A percentile compares a stretch with the other conserved stretches of the same genome.
Conservation (phyloP, 2,888 invertebrate genomes). For the Synergus laeviventris region DNA sequence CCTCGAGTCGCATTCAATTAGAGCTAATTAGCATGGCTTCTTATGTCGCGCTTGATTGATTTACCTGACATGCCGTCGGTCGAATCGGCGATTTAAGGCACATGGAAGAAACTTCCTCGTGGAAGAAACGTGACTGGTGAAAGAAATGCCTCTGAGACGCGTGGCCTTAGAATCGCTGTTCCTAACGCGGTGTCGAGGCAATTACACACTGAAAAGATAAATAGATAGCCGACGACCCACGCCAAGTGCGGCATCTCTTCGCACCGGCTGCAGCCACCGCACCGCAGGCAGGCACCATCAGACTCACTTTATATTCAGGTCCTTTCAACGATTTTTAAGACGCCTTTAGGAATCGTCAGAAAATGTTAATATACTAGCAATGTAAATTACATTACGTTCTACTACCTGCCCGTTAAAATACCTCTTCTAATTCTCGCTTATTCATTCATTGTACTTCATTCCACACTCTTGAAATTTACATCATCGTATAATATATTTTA, state of each 20-base stretch:
- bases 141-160: constrained; percentile 34
- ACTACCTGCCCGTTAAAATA: constrained; percentile 21
- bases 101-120: constrained; percentile 32
- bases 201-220: constrained; percentile 61
- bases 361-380: constrained; percentile 35
- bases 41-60: constrained; percentile 43
- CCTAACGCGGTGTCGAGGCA: constrained; percentile 54
- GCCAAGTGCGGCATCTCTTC: constrained; percentile 20
- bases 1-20: constrained; percentile 44
- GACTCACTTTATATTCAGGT: constrained; percentile 17
- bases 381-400: constrained; percentile 38
- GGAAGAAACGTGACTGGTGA: constrained; percentile 36
- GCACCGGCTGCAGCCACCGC: constrained; percentile 9
- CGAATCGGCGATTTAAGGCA: constrained; percentile 37
- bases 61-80: constrained; percentile 41
- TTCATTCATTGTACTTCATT: constrained; percentile 30
- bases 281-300: constrained; percentile 3
- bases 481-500: background rate
- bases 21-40: constrained; percentile 44
- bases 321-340: constrained; percentile 40
- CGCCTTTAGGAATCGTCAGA: constrained; percentile 34
- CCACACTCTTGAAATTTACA: constrained; percentile 28
- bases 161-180: constrained; percentile 49
- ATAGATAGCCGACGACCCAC: constrained; percentile 48
- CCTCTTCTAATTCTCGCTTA: background rate